Percentiles rank a stretch among this genome's conserved stretches.
Conservation (phyloP, 2,888 invertebrate genomes). For the Tridacna crocea region DNA sequence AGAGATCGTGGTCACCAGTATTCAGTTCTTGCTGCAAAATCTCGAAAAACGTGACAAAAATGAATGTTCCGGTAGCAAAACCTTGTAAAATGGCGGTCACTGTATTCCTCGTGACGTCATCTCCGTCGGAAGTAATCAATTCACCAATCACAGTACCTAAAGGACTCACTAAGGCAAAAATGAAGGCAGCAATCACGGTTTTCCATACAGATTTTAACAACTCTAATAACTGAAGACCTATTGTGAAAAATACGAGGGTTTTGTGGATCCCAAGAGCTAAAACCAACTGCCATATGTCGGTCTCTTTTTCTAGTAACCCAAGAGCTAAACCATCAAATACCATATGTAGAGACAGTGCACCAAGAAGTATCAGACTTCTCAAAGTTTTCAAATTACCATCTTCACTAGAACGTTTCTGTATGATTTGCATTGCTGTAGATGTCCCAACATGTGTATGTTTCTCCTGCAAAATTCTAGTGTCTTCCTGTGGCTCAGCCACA, state of each 20-base stretch:
- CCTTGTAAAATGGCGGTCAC: constrained; percentile 25
- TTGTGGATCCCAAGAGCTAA: constrained; percentile 86
- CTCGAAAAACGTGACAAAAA: constrained; percentile 48
- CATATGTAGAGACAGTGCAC: constrained; percentile 86
- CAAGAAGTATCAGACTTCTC: constrained; percentile 85
- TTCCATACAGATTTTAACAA: constrained; percentile 36
- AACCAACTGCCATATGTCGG: constrained; percentile 76
- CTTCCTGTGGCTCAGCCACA: not conserved
- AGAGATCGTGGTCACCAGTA: constrained; percentile 9
- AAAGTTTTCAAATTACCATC: constrained; percentile 11
- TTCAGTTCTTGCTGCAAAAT: constrained; percentile 31
- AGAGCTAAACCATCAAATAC: constrained; percentile 87
- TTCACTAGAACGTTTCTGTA: not conserved
- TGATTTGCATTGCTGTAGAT: constrained; percentile 4
- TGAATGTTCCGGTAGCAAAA: constrained; percentile 35
- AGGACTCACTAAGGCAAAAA: constrained; percentile 28
- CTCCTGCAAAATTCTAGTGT: not conserved
- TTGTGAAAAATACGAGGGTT: constrained; percentile 84
- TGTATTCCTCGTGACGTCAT: constrained; percentile 5
- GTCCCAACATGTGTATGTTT: not conserved
- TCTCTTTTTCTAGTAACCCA: constrained; percentile 84
- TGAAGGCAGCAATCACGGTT: constrained; percentile 3
- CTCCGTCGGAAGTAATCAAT: constrained; percentile 6
- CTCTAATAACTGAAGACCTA: constrained; percentile 33
- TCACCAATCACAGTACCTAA: constrained; percentile 33